These are phyloP conservation scores for Pristionchus pacificus DNA, from an alignment of 1,140 invertebrate genomes.

Conservation along the genomic window DNA sequence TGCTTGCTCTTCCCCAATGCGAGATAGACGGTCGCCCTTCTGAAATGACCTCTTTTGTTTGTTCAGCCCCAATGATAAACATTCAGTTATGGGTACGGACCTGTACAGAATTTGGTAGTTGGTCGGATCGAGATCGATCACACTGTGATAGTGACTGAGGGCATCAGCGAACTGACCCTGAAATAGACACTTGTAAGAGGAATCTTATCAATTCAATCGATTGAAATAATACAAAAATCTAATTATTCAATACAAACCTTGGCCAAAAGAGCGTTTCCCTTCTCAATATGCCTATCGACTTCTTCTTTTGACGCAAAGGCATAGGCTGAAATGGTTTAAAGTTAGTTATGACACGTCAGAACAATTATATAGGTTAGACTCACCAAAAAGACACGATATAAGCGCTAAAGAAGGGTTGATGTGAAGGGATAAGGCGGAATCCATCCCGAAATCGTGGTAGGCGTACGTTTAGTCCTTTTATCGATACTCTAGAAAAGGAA, in stretches of 20 bases:
- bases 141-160: slow-evolving; percentile 91
- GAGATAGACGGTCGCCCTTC: slow-evolving; percentile 87
- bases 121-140: slow-evolving; percentile 88
- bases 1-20: slow-evolving; percentile 91
- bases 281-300: slow-evolving; percentile 83
- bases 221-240: not conserved
- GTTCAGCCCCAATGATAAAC: too few relatives aligned
- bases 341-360: not conserved
- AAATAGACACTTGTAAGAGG: not conserved
- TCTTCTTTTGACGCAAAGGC: slow-evolving; percentile 64
- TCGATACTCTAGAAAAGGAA: not conserved
- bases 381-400: not conserved
- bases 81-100: too few relatives aligned
- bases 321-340: slow-evolving; percentile 27
- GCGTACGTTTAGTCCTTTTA: not conserved
- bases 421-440: not conserved
- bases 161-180: slow-evolving; percentile 88
- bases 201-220: not conserved
- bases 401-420: not conserved
- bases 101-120: slow-evolving; percentile 82
- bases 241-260: slow-evolving; percentile 55
- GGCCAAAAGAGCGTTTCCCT: slow-evolving; percentile 82
- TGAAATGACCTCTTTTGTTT: too few relatives aligned
- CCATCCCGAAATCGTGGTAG: too few relatives aligned
- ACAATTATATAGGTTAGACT: not conserved